phyloP scores from a whole-genome alignment of 2,113 vertebrate species.

The Bufo bufo region DNA sequence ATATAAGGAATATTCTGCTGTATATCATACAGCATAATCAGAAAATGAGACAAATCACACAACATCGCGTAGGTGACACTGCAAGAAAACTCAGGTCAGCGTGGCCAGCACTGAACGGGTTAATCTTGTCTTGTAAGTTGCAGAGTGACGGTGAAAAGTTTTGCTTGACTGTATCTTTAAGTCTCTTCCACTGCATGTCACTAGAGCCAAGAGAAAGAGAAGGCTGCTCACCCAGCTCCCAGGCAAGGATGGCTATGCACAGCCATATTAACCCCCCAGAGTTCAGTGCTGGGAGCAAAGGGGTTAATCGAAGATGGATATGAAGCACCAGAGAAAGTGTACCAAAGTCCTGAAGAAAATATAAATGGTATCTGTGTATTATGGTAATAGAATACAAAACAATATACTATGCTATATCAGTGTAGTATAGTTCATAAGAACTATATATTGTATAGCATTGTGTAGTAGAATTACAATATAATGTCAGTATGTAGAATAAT shows the following conservation, averaged over 20 bases:
- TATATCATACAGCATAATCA: neutral
- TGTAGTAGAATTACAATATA: neutral
- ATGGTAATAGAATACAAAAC: neutral
- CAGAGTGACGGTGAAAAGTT: neutral
- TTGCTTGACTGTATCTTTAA: constrained; percentile 14
- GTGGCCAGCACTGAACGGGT: neutral
- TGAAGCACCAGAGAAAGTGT: neutral
- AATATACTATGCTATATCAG: neutral
- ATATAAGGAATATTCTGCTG: neutral
- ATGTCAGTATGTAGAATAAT: neutral
- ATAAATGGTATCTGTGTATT: neutral
- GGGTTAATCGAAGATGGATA: neutral
- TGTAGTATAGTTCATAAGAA: neutral
- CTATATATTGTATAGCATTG: neutral
- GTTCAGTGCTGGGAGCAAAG: neutral
- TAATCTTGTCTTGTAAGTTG: constrained; percentile 5
- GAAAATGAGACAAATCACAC: neutral
- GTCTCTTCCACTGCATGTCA: constrained; percentile 51
- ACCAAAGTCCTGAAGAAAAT: neutral
- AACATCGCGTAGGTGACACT: neutral
- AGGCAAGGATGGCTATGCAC: neutral
- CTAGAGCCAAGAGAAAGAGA: constrained; percentile 49
- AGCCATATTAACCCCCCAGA: neutral
- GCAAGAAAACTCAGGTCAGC: neutral
- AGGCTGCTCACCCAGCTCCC: neutral